Base-by-base conservation (phyloP, 2,113 vertebrate species). In the Ceyx melanurus region DNA sequence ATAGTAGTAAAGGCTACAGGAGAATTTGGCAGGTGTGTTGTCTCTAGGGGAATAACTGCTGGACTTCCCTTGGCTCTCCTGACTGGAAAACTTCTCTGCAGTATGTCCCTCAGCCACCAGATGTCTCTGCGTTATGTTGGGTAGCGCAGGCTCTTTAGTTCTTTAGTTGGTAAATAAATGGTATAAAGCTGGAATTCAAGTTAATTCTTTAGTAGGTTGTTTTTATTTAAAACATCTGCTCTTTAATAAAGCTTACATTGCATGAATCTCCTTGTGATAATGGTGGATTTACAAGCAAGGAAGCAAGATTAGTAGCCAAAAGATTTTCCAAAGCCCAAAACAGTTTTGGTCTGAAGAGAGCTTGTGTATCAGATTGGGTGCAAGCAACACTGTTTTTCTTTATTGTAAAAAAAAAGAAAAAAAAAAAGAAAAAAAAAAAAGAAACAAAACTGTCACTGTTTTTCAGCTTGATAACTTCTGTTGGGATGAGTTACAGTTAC, bases 11-110 rank as follows among this genome's bases (percentile, higher is more conserved):
- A 17, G 23, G 4, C 4, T 26, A 5, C 3, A 6, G 43, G 13
- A 35, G 19, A 17, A 10, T 4, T 20, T 1, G 51, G 11, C 50
- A 5, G 13, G 12, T 2, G 6, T 1, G 1, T 16, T 1, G 1
- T 16, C 42, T 25, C 31, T 25, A 11, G 10, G 9, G 5, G 7
- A 46, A 20, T 11, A 17, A 4, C 37, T 3, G 17, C 25, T 4
- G 67, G 21, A 7, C 19, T 15, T 50, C 26, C 23, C 0, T 3
- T 0, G 7, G 17, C 19, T 12, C 1, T 35, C 16, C 37, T 0
- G 4, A 0, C 13, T 6, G 33, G 22, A 50, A 19, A 33, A 3
- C 21, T 29, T 28, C n/a, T 43, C 15, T 42, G 57, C 73, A 90
- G 73, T 8, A 2, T 45, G 28, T 42, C 58, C 70, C 2, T 68